phyloP scores from a whole-genome alignment of 2,797 vertebrate species.

The Picus viridis region DNA sequence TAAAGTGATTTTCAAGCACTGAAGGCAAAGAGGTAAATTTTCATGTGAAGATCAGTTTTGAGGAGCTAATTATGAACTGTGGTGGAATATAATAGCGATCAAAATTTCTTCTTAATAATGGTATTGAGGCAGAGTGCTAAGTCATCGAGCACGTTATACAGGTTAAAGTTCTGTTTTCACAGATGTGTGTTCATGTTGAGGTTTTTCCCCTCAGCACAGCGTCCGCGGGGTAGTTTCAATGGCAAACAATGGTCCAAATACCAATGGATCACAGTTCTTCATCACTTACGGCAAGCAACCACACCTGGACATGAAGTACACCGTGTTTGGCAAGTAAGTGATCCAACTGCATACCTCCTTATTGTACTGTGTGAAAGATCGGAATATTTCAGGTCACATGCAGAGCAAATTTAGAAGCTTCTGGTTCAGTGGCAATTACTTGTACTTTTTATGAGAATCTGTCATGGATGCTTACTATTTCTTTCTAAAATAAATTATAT shows the following conservation, averaged over 20 bases:
- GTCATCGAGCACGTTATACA: not conserved
- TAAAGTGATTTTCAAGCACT: not conserved
- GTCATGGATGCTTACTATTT: not conserved
- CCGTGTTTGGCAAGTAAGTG: constrained; percentile 94
- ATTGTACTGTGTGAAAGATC: not conserved
- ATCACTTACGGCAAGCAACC: constrained; percentile 98
- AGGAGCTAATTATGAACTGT: not conserved
- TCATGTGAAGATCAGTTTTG: not conserved
- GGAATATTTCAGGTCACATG: not conserved
- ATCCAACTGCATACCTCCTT: not conserved
- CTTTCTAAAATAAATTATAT: not conserved
- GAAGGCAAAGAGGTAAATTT: not conserved
- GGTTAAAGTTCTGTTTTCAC: not conserved
- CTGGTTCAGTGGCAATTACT: not conserved
- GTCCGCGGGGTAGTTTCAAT: constrained; percentile 97
- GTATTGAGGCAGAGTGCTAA: not conserved
- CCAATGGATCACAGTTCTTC: constrained; percentile 95
- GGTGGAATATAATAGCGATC: not conserved
- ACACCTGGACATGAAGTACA: constrained; percentile 99
- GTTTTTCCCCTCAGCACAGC: constrained; percentile 84
- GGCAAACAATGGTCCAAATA: constrained; percentile 97
- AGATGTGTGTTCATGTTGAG: not conserved
- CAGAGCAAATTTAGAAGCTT: not conserved
- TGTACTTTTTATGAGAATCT: not conserved
- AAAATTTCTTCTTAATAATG: not conserved